Evolutionary conservation across 2,888 invertebrate species (phyloP), one percentile per base, ranked within the genome.

Genomic region (Euplexia lucipara): DNA sequence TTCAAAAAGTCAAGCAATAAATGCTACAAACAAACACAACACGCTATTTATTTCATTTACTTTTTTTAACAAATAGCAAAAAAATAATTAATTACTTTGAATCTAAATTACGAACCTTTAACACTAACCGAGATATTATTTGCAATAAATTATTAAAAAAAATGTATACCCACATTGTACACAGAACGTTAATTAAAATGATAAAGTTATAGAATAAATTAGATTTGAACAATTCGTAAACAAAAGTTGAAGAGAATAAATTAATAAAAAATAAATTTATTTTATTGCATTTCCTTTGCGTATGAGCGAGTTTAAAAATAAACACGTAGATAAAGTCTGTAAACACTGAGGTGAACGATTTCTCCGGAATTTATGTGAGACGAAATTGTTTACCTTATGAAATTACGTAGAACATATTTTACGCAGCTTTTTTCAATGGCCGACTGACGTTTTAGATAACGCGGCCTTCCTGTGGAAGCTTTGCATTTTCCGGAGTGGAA

Each of bases 181-280:
- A 45, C 70, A 74, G 79, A 78, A 82, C 79, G 87, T 84, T 88
- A 87, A 90, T 88, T 89, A 86, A 86, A 85, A 79, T 79, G 85
- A 91, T 88, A 86, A 81, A 75, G 37, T 26, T 30, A 14, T 41
- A 45, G 81, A 73, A 83, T 70, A 66, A 58, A 66, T 67, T 82
- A 74, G 77, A 73, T 73, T 59, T 54, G 57, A 39, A 70, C 64
- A 59, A 83, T 87, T 86, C 67, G 79, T 88, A 92, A 93, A 93
- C 91, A 92, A 86, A 88, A 87, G 86, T 86, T 86, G 84, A 83
- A 88, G 84, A 84, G 39, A 66, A 88, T 87, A 89, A 86, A 87
- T 90, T 88, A 90, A 90, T 90, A 81, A 68, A 64, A 66, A 63
- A 87, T 90, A 87, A 86, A 26, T 86, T 74, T 87, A 86, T 91